Conservation (phyloP, 2,113 vertebrate species). For the Cephalopterus ornatus region DNA sequence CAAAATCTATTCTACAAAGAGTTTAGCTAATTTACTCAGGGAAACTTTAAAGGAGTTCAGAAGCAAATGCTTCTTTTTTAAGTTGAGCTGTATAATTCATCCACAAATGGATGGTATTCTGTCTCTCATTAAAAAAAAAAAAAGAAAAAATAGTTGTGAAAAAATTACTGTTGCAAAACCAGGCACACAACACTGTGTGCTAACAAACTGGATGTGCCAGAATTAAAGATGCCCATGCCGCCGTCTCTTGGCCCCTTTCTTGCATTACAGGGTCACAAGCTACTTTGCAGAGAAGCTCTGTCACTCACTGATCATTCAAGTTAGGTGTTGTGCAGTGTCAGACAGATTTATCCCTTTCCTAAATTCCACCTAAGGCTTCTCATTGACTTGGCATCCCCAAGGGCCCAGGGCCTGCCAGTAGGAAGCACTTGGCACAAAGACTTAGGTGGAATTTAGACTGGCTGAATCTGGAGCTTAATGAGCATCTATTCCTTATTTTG, state of each 20-base stretch:
- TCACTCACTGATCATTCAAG: background rate
- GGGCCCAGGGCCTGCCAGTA: background rate
- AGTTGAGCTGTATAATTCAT: background rate
- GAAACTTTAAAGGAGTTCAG: background rate
- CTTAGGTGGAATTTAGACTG: constrained; percentile 46
- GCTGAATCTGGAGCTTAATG: constrained; percentile 48
- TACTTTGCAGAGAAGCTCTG: background rate
- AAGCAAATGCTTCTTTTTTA: background rate
- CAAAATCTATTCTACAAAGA: background rate
- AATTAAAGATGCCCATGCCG: background rate
- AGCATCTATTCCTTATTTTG: constrained; percentile 52
- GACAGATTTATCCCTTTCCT: background rate
- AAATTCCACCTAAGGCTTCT: background rate
- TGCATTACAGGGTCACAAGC: background rate
- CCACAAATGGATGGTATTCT: background rate
- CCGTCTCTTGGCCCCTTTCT: background rate
- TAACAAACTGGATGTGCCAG: constrained; percentile 14
- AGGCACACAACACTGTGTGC: background rate
- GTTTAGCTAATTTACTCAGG: background rate
- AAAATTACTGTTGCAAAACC: constrained; percentile 30
- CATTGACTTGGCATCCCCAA: background rate
- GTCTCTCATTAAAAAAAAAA: background rate
- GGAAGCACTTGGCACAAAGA: constrained; percentile 30
- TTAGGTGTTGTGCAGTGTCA: background rate
- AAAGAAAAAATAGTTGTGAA: background rate